A percentile compares a stretch with the other conserved stretches of the same genome.
phyloP scores from a whole-genome alignment of 2,113 vertebrate genomes.

The Megalops atlanticus region DNA sequence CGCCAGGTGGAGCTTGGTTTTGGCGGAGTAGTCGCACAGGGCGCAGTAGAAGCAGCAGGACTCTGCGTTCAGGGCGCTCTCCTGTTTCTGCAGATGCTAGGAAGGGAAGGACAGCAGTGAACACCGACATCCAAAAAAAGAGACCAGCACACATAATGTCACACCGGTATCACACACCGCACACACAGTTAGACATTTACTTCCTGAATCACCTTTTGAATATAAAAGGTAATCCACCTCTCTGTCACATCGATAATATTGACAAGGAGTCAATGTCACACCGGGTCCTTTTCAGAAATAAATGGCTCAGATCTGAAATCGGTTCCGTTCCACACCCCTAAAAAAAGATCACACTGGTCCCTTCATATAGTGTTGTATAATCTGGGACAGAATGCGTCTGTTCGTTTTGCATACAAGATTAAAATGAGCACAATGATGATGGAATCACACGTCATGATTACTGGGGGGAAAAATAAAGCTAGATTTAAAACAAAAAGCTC shows the following conservation, averaged over 20 bases:
- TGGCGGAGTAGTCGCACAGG: constrained; percentile 95
- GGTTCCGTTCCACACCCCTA: too few relatives aligned
- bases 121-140: constrained; percentile 39
- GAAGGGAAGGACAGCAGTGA: constrained; percentile 14
- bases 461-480: too few relatives aligned
- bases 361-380: too few relatives aligned
- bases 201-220: background rate
- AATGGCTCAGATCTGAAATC: background rate
- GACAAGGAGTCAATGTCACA: background rate
- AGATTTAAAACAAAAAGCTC: too few relatives aligned
- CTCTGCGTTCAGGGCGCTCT: constrained; percentile 81
- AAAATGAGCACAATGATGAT: too few relatives aligned
- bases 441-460: too few relatives aligned
- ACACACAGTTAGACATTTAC: background rate
- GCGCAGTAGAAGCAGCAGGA: constrained; percentile 94
- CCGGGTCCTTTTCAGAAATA: background rate
- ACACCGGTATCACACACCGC: background rate
- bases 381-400: too few relatives aligned
- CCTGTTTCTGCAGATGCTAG: constrained; percentile 97
- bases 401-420: too few relatives aligned
- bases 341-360: too few relatives aligned
- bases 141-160: background rate
- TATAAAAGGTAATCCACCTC: background rate
- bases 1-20: constrained; percentile 95
- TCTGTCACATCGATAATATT: background rate